Evolutionary conservation across 2,113 vertebrate genomes (phyloP).

Genomic region (Dunckerocampus dactyliophorus): DNA sequence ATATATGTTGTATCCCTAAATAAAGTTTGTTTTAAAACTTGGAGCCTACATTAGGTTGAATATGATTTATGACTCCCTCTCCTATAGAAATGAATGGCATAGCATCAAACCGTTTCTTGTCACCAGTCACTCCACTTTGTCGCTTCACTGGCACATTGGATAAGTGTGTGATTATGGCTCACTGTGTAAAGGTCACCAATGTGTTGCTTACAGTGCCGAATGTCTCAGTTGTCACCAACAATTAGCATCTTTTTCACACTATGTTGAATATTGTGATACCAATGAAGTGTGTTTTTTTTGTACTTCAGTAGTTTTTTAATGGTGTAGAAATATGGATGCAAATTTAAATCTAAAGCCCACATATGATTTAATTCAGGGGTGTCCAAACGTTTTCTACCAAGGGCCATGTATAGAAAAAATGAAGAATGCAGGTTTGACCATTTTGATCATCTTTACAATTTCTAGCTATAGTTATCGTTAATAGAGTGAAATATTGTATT

Average conservation of each 20-base stretch:
- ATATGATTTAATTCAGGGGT: slow-evolving; percentile 1
- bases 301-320: slow-evolving; percentile 49
- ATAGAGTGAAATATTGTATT: too few relatives aligned
- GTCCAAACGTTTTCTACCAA: background rate
- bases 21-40: slow-evolving; percentile 80
- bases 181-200: slow-evolving; percentile 53
- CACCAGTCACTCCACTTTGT: slow-evolving; percentile 42
- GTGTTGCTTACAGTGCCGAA: slow-evolving; percentile 59
- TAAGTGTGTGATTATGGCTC: slow-evolving; percentile 29
- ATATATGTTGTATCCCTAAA: slow-evolving; percentile 60
- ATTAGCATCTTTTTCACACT: slow-evolving; percentile 42
- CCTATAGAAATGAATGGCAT: too few relatives aligned
- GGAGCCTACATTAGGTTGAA: slow-evolving; percentile 71
- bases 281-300: slow-evolving; percentile 55
- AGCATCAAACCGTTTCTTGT: slow-evolving; percentile 18
- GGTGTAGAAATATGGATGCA: slow-evolving; percentile 40
- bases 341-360: slow-evolving; percentile 32
- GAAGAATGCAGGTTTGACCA: too few relatives aligned
- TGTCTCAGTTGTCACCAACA: slow-evolving; percentile 52
- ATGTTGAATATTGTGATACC: slow-evolving; percentile 57
- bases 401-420: background rate
- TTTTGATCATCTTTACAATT: too few relatives aligned
- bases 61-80: slow-evolving; percentile 45
- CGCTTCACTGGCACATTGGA: slow-evolving; percentile 42
- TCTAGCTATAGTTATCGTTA: too few relatives aligned